Evolutionary conservation across 2,888 invertebrate genomes (phyloP).

Genomic region (Spicauda simplicius): DNA sequence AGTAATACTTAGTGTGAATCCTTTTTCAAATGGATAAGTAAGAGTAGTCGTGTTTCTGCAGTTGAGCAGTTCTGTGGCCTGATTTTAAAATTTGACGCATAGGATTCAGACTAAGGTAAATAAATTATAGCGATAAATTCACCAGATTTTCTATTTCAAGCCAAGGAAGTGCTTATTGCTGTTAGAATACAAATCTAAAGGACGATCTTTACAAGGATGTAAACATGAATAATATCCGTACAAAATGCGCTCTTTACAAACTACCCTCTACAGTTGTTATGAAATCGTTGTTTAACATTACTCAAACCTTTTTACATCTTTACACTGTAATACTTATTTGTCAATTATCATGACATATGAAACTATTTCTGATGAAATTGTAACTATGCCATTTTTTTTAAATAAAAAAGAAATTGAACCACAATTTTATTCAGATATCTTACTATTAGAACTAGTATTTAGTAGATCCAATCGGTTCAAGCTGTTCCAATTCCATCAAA

Average conservation of each 20-base stretch:
- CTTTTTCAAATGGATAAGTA: too few species aligned
- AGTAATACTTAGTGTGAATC: too few species aligned
- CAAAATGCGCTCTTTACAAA: constrained; percentile 56
- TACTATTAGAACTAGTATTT: background rate
- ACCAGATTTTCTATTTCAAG: constrained; percentile 21
- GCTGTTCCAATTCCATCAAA: constrained; percentile 18
- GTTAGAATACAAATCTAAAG: constrained; percentile 18
- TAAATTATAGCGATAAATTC: background rate
- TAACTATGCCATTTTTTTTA: background rate
- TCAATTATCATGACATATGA: constrained; percentile 3
- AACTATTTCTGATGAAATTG: constrained; percentile 17
- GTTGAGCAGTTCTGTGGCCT: too few species aligned
- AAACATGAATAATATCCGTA: constrained; percentile 52
- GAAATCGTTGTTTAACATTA: constrained; percentile 65
- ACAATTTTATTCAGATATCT: too few species aligned
- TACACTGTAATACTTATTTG: constrained; percentile 45
- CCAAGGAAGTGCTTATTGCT: constrained; percentile 3
- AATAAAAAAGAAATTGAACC: too few species aligned
- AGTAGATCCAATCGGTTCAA: background rate
- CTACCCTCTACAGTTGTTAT: constrained; percentile 48
- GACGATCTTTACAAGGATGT: constrained; percentile 31
- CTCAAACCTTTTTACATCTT: constrained; percentile 62
- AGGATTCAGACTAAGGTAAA: background rate
- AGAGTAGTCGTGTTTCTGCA: too few species aligned
- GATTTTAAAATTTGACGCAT: too few species aligned